phyloP scores from a whole-genome alignment of 1,140 invertebrate species.

The Drosophila carrolli region DNA sequence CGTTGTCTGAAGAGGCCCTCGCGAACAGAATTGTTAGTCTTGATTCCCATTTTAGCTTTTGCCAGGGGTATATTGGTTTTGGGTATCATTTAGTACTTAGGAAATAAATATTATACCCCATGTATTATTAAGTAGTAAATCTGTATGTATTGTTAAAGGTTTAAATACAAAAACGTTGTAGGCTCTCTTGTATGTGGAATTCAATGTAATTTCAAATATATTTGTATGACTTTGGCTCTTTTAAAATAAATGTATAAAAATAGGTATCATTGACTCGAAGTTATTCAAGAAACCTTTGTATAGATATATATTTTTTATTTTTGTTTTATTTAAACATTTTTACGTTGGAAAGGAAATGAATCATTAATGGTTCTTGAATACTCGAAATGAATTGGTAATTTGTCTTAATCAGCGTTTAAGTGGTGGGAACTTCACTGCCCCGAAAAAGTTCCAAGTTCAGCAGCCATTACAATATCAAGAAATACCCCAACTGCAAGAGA shows the following conservation, averaged over 20 bases:
- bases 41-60: neutral
- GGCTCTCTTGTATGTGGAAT: no score
- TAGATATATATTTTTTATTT: constrained; percentile 2
- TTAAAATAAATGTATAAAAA: neutral
- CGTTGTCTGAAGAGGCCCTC: constrained; percentile 67
- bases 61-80: constrained; percentile 18
- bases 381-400: constrained; percentile 56
- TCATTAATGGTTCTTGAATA: constrained; percentile 57
- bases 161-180: no score
- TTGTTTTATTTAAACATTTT: constrained; percentile 44
- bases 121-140: no score
- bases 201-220: no score
- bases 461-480: constrained; percentile 49
- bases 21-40: constrained; percentile 39
- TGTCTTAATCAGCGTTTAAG: constrained; percentile 65
- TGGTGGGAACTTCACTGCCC: constrained; percentile 27
- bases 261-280: neutral
- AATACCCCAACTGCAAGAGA: constrained; percentile 17
- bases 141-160: no score
- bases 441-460: constrained; percentile 43
- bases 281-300: neutral
- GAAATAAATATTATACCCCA: no score
- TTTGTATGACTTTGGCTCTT: no score
- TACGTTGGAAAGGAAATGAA: constrained; percentile 63
- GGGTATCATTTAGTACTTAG: no score